A percentile compares a stretch with the other conserved stretches of the same genome.
These are phyloP conservation scores for Lamellibrachia columna DNA, from an alignment of 2,888 invertebrate genomes.

Conservation along the genomic window DNA sequence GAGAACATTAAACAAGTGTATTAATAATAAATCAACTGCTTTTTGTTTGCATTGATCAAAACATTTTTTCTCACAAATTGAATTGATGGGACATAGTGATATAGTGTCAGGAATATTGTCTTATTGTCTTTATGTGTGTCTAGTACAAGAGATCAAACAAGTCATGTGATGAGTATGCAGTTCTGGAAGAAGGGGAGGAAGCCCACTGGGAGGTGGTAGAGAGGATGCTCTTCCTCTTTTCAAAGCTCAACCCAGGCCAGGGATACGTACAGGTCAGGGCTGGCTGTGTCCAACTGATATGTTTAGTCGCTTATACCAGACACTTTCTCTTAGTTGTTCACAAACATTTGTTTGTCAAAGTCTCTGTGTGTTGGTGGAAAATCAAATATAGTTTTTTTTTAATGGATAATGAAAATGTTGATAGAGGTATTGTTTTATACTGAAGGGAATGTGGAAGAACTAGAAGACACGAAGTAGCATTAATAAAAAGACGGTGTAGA, in stretches of 20 bases:
- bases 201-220: slow-evolving; percentile 99
- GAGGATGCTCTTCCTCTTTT: slow-evolving; percentile 94
- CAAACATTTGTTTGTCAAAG: slow-evolving; percentile 36
- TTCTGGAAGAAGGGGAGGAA: slow-evolving; percentile 86
- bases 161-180: slow-evolving; percentile 32
- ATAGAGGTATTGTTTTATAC: no score
- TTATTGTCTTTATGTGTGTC: background rate
- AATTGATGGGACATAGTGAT: background rate
- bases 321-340: slow-evolving; percentile 48
- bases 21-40: background rate
- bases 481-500: no score
- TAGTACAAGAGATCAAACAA: slow-evolving; percentile 29
- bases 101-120: no score
- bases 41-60: background rate
- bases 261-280: slow-evolving; percentile 73
- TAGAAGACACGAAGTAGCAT: no score
- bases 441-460: no score
- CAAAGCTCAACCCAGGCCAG: slow-evolving; percentile 97
- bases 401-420: no score
- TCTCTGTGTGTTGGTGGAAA: no score
- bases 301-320: no score
- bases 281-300: no score
- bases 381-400: no score
- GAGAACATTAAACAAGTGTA: background rate
- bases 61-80: background rate